These are phyloP conservation scores for Eupithecia subumbrata DNA, from an alignment of 2,888 invertebrate species.

Conservation along the genomic window DNA sequence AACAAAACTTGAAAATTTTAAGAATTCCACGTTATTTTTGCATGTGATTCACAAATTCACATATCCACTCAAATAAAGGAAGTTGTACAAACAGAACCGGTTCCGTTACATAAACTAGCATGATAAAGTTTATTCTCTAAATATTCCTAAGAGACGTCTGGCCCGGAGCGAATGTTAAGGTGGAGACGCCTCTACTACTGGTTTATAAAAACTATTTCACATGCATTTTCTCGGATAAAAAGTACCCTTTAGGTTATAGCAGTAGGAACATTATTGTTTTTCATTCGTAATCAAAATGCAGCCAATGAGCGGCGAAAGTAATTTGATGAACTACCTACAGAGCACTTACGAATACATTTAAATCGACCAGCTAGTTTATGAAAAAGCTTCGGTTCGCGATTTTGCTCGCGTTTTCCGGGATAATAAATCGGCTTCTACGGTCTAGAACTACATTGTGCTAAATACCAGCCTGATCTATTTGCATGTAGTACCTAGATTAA, in stretches of 20 bases:
- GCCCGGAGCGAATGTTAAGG: conserved; percentile 56
- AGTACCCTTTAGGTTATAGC: not conserved
- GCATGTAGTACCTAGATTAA: too few relatives aligned
- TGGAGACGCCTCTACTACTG: conserved; percentile 53
- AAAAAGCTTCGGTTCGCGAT: not conserved
- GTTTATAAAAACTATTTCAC: not conserved
- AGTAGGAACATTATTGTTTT: not conserved
- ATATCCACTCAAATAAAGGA: conserved; percentile 51
- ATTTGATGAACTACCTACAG: too few relatives aligned
- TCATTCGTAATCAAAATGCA: not conserved
- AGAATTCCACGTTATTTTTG: conserved; percentile 15
- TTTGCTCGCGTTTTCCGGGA: not conserved
- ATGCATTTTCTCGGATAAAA: not conserved
- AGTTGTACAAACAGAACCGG: conserved; percentile 65
- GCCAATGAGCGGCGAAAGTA: not conserved
- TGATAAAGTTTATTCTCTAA: conserved; percentile 80
- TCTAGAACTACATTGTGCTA: too few relatives aligned
- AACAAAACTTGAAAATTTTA: not conserved
- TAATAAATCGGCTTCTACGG: too few relatives aligned
- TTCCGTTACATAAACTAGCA: conserved; percentile 71
- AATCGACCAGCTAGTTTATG: not conserved
- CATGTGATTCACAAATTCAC: conserved; percentile 33
- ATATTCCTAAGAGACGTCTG: conserved; percentile 75
- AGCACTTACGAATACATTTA: not conserved
- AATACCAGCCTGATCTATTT: too few relatives aligned